Conservation (phyloP, 2,113 vertebrate genomes). For the Petrocephalus zakoni region DNA sequence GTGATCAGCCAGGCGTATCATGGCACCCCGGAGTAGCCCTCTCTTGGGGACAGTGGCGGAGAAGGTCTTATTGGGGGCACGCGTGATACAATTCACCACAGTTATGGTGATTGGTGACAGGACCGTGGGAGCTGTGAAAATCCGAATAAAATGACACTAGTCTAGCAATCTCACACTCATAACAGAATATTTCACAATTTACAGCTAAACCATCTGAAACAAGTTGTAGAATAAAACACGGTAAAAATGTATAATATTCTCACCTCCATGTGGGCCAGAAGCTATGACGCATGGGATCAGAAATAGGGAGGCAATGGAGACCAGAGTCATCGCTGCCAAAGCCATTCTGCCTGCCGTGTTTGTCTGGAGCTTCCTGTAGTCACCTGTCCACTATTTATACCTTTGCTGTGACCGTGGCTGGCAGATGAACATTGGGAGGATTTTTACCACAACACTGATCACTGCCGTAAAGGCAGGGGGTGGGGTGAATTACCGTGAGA, state of each 20-base stretch:
- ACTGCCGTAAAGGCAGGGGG: no score
- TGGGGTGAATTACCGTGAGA: background rate
- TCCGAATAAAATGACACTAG: no score
- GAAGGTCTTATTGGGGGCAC: background rate
- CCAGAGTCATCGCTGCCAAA: background rate
- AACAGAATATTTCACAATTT: no score
- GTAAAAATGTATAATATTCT: background rate
- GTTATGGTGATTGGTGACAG: slow-evolving; percentile 27
- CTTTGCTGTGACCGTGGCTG: background rate
- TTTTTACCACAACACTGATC: no score
- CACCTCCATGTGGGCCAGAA: no score
- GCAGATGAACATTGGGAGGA: background rate
- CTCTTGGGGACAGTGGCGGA: background rate
- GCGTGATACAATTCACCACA: slow-evolving; percentile 28
- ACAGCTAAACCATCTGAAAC: background rate
- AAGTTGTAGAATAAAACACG: background rate
- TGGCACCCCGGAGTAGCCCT: slow-evolving; percentile 43
- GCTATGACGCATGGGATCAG: no score
- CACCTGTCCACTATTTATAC: background rate
- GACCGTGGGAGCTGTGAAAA: no score
- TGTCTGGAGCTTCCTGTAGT: background rate
- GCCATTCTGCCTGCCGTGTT: background rate
- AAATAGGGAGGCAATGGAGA: background rate
- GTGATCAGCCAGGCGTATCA: slow-evolving; percentile 34
- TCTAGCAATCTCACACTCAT: no score